phyloP scores from a whole-genome alignment of 2,113 vertebrate species.

The Excalfactoria chinensis region DNA sequence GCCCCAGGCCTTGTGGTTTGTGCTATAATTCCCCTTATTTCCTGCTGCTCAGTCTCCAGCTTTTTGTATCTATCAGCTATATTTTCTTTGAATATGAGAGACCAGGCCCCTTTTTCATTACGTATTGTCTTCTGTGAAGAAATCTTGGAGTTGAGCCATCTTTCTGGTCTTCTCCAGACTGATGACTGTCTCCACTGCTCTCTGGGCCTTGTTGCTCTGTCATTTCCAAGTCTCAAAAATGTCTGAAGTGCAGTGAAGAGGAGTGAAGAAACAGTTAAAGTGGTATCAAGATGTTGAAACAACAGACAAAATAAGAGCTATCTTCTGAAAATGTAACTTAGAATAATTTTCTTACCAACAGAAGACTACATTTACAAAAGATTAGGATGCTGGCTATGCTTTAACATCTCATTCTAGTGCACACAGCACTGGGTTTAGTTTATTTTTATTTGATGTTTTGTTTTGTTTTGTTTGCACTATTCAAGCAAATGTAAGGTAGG shows the following conservation, averaged over 20 bases:
- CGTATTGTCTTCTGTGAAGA: neutral
- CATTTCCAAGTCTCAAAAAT: neutral
- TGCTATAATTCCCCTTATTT: neutral
- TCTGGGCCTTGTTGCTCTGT: neutral
- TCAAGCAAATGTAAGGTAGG: neutral
- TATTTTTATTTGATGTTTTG: neutral
- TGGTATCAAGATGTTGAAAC: neutral
- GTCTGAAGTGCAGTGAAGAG: neutral
- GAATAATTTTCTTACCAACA: neutral
- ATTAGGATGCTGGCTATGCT: neutral
- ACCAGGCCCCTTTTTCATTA: neutral
- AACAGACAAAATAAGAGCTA: neutral
- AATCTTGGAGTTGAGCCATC: neutral
- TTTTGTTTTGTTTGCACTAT: neutral
- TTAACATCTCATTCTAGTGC: neutral
- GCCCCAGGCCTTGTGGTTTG: neutral
- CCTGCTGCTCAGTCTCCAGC: neutral
- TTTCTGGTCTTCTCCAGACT: neutral
- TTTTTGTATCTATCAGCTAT: neutral
- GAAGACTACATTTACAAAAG: neutral
- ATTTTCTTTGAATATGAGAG: neutral
- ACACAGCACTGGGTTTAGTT: neutral
- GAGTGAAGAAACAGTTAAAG: neutral
- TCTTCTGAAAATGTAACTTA: neutral
- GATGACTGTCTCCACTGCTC: neutral